Evolutionary conservation across 2,113 vertebrate species (phyloP).

Genomic region (Noctilio leporinus): DNA sequence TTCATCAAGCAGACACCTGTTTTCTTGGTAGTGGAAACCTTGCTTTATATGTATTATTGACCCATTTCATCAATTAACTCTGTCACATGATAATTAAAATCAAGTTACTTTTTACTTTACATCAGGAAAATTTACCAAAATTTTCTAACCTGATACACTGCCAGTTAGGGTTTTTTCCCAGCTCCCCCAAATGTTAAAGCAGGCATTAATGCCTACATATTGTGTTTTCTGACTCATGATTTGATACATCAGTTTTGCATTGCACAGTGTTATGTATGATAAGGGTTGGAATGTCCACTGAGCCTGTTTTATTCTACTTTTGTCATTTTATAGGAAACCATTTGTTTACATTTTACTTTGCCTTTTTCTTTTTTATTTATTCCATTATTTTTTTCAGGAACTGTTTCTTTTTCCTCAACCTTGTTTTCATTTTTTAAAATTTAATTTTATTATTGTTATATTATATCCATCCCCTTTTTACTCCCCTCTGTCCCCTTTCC

Average conservation of each 20-base stretch:
- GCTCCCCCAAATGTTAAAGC: background rate
- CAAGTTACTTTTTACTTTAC: slow-evolving; percentile 36
- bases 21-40: slow-evolving; percentile 47
- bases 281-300: background rate
- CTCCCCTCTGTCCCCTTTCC: too few species aligned
- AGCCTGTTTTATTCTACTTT: background rate
- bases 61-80: slow-evolving; percentile 45
- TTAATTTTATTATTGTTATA: too few species aligned
- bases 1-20: slow-evolving; percentile 64
- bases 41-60: slow-evolving; percentile 54
- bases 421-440: too few species aligned
- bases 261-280: background rate
- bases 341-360: background rate
- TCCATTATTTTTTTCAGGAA: background rate
- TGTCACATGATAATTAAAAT: slow-evolving; percentile 53
- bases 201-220: background rate
- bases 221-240: background rate
- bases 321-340: background rate
- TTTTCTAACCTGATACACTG: slow-evolving; percentile 16
- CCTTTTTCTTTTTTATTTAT: background rate
- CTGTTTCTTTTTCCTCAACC: background rate
- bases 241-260: background rate
- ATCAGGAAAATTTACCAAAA: slow-evolving; percentile 26
- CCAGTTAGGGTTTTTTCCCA: background rate
- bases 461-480: too few species aligned